These are phyloP conservation scores for Drosophila acutilabella DNA, from an alignment of 2,888 invertebrate genomes.

Conservation along the genomic window DNA sequence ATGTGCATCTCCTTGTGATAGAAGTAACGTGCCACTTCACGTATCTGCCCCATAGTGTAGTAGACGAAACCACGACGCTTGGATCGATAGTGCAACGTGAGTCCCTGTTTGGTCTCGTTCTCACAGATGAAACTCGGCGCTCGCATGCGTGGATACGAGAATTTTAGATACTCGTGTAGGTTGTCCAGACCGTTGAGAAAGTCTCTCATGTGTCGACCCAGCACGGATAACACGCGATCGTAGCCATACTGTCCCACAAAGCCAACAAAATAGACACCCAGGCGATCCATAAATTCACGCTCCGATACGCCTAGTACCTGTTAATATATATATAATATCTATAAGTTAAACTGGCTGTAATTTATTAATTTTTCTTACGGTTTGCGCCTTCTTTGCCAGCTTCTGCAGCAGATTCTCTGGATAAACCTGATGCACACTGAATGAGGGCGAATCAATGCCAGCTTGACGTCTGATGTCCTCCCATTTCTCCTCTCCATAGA, in stretches of 20 bases:
- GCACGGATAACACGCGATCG: conserved; percentile 94
- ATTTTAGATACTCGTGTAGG: conserved; percentile 98
- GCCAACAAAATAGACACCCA: conserved; percentile 97
- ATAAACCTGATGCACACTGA: conserved; percentile 96
- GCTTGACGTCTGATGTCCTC: conserved; percentile 94
- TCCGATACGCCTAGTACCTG: conserved; percentile 95
- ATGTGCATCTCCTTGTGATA: conserved; percentile 98
- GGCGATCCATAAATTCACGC: conserved; percentile 95
- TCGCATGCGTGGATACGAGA: conserved; percentile 94
- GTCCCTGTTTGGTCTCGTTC: conserved; percentile 95
- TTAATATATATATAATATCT: neutral
- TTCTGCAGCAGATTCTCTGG: conserved; percentile 94
- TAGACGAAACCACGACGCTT: conserved; percentile 97
- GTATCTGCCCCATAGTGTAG: conserved; percentile 98
- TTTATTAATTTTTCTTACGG: conserved; percentile 86
- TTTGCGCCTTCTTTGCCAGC: conserved; percentile 93
- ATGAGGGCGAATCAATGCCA: conserved; percentile 94
- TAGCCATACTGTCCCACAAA: conserved; percentile 98
- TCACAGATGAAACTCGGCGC: conserved; percentile 99
- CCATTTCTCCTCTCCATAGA: conserved; percentile 98
- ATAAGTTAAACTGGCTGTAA: neutral
- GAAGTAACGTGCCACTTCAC: conserved; percentile 96
- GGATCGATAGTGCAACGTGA: conserved; percentile 96
- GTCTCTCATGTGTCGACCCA: conserved; percentile 97
- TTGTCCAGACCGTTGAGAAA: conserved; percentile 98